Percentiles rank a stretch among this genome's conserved stretches.
phyloP scores from a whole-genome alignment of 2,888 invertebrate species.

The Penaeus monodon region DNA sequence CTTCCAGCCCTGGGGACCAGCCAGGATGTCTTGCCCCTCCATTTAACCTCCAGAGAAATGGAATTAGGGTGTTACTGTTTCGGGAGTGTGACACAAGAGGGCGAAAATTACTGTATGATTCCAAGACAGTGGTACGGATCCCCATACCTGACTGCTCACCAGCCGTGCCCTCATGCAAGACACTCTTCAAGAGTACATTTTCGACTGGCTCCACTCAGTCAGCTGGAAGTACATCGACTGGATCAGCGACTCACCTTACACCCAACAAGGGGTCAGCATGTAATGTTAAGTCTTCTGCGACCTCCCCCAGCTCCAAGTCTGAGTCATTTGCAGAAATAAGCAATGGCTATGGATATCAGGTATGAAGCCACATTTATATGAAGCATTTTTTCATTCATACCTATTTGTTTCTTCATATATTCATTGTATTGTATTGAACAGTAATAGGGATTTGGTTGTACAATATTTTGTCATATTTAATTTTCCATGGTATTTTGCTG shows the following conservation, averaged over 20 bases:
- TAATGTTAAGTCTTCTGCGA: conserved; percentile 4
- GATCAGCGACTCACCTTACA: neutral
- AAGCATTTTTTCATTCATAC: neutral
- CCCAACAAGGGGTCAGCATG: conserved; percentile 2
- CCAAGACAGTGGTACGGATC: conserved; percentile 55
- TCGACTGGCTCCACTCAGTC: conserved; percentile 12
- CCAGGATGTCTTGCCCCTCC: conserved; percentile 1
- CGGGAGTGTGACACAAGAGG: conserved; percentile 61
- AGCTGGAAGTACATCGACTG: neutral
- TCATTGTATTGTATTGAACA: too few relatives aligned
- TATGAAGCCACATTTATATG: conserved; percentile 5
- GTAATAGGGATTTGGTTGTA: neutral
- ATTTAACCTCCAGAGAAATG: conserved; percentile 36
- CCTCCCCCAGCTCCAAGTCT: conserved; percentile 24
- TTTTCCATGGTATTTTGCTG: neutral
- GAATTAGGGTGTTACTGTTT: conserved; percentile 58
- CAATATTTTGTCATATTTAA: neutral
- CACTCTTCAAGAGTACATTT: conserved; percentile 26
- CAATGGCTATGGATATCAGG: conserved; percentile 56
- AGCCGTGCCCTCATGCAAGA: conserved; percentile 28
- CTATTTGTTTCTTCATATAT: neutral
- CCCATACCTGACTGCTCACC: conserved; percentile 32
- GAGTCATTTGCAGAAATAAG: conserved; percentile 51
- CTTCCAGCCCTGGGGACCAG: conserved; percentile 10
- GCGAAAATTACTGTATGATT: conserved; percentile 58